These are phyloP conservation scores for Penaeus monodon DNA, from an alignment of 2,888 invertebrate genomes.

Conservation along the genomic window DNA sequence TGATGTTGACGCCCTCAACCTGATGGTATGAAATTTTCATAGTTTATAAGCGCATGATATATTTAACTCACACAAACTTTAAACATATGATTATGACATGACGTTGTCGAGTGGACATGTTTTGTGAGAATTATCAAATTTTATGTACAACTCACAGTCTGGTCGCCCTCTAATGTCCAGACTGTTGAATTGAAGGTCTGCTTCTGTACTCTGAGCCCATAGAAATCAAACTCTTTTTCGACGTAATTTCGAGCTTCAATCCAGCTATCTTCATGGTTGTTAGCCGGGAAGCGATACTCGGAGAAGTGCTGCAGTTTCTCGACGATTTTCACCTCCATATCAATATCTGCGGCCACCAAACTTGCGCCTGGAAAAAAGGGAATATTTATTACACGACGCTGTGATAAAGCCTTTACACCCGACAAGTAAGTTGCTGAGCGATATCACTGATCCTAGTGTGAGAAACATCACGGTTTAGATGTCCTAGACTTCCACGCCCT, in stretches of 20 bases:
- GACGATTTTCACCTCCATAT: constrained; percentile 5
- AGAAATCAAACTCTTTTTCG: constrained; percentile 4
- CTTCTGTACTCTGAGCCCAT: constrained; percentile 31
- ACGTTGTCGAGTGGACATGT: too few species aligned
- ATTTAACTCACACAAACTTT: not conserved
- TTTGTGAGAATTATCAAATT: not conserved
- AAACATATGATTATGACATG: too few species aligned
- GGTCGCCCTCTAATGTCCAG: too few species aligned
- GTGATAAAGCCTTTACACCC: too few species aligned
- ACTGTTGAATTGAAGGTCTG: constrained; percentile 50
- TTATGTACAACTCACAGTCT: too few species aligned
- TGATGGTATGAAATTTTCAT: not conserved
- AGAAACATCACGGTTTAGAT: too few species aligned
- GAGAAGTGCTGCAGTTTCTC: constrained; percentile 29
- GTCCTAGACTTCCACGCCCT: too few species aligned
- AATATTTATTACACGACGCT: too few species aligned
- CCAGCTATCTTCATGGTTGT: not conserved
- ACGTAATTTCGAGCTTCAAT: constrained; percentile 24
- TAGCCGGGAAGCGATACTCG: constrained; percentile 25
- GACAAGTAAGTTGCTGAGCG: too few species aligned
- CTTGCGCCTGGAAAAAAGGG: not conserved
- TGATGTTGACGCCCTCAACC: constrained; percentile 53
- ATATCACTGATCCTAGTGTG: too few species aligned
- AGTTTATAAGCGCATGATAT: not conserved
- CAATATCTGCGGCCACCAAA: not conserved